Evolutionary conservation across 2,888 invertebrate species (phyloP).

Genomic region (Drosophila suboccidentalis): DNA sequence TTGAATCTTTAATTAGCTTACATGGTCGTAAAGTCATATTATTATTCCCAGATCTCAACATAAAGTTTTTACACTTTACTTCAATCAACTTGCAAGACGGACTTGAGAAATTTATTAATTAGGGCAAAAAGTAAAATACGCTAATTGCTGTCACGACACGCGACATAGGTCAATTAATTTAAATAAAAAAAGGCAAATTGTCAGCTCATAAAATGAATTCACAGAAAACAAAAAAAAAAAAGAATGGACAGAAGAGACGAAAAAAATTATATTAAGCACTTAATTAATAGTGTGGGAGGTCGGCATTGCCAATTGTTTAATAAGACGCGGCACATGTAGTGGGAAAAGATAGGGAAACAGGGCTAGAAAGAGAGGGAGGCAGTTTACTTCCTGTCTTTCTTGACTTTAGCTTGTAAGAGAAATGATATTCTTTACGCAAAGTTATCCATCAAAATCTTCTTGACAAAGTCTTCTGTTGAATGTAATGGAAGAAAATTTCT

Average conservation of each 20-base stretch:
- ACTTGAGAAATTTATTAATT: constrained; percentile 62
- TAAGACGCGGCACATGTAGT: constrained; percentile 3
- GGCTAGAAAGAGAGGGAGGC: neutral
- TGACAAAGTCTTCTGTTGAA: neutral
- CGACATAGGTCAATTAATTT: constrained; percentile 78
- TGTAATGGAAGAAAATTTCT: neutral
- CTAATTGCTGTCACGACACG: constrained; percentile 77
- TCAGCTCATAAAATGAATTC: constrained; percentile 48
- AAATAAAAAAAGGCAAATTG: constrained; percentile 77
- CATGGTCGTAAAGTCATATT: constrained; percentile 61
- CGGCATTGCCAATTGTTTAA: constrained; percentile 45
- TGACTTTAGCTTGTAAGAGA: neutral
- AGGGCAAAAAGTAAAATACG: constrained; percentile 47
- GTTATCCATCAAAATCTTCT: neutral
- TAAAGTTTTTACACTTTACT: constrained; percentile 50
- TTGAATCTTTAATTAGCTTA: constrained; percentile 69
- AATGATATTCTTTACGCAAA: neutral
- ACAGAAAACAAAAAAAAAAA: constrained; percentile 13
- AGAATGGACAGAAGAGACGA: neutral
- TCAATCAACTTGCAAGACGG: constrained; percentile 49
- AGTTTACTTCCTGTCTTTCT: constrained; percentile 8
- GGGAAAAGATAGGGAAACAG: neutral
- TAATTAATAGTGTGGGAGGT: constrained; percentile 60
- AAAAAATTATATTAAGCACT: constrained; percentile 28
- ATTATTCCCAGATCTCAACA: constrained; percentile 27